Conservation (phyloP, 2,113 vertebrate genomes). For the Callopanchax toddi region DNA sequence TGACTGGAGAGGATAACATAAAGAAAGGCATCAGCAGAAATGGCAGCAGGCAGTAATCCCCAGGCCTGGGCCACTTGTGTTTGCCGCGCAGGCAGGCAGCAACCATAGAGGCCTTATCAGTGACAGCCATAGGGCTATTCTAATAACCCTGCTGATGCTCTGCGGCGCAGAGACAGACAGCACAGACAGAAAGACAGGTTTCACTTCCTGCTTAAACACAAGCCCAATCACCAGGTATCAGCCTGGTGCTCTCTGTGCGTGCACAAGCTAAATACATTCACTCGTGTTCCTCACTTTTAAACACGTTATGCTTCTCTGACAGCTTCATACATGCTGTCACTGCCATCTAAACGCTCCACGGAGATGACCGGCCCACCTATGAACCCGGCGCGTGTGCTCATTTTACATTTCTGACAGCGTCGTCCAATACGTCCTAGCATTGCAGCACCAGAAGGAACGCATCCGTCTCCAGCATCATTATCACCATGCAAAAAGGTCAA, state of each 20-base stretch:
- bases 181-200: conserved; percentile 60
- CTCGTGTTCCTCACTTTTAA: conserved; percentile 16
- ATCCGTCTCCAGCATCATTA: conserved; percentile 69
- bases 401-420: conserved; percentile 24
- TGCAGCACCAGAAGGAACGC: conserved; percentile 21
- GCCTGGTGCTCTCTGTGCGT: conserved; percentile 11
- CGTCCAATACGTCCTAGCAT: conserved; percentile 15
- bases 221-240: conserved; percentile 41
- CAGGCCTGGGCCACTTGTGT: conserved; percentile 73
- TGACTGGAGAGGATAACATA: conserved; percentile 80
- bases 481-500: conserved; percentile 74
- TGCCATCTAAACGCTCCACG: conserved; percentile 33
- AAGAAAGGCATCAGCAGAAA: conserved; percentile 83
- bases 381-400: conserved; percentile 32
- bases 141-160: conserved; percentile 77
- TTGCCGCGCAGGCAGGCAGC: conserved; percentile 70
- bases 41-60: conserved; percentile 82
- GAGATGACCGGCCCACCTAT: conserved; percentile 23
- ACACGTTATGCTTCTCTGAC: conserved; percentile 22
- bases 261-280: conserved; percentile 3
- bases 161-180: conserved; percentile 38
- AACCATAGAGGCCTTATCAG: conserved; percentile 75
- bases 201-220: conserved; percentile 69
- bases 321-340: conserved; percentile 39
- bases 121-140: conserved; percentile 74